phyloP scores from a whole-genome alignment of 2,113 vertebrate genomes.

The Antechinus stuartii region DNA sequence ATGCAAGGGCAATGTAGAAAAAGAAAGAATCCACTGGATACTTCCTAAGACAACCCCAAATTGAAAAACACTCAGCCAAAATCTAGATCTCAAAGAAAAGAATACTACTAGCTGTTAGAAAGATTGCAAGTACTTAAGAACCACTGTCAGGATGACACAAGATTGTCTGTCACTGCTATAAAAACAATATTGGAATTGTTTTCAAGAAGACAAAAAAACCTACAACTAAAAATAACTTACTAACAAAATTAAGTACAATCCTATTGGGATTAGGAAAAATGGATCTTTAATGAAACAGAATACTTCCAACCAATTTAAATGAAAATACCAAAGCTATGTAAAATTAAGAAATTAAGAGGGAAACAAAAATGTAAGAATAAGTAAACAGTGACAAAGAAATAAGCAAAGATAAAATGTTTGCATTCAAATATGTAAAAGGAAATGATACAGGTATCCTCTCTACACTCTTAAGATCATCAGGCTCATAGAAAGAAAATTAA shows the following conservation, averaged over 20 bases:
- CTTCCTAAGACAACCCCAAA: not conserved
- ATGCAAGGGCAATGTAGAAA: not conserved
- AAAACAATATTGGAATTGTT: not conserved
- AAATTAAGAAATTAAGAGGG: not conserved
- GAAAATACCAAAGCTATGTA: not conserved
- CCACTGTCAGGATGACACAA: not conserved
- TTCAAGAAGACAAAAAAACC: not conserved
- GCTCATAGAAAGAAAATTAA: not conserved
- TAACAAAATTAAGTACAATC: not conserved
- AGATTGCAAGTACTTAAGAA: not conserved
- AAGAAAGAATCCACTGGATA: not conserved
- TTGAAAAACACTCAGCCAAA: not conserved
- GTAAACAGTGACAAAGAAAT: not conserved
- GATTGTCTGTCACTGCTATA: not conserved
- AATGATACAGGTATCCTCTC: not conserved
- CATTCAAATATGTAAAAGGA: not conserved
- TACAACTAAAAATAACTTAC: not conserved
- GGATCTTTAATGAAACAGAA: not conserved
- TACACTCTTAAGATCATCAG: not conserved
- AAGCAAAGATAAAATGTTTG: not conserved
- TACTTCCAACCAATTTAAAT: not conserved
- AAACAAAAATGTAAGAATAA: not conserved
- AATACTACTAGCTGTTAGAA: not conserved
- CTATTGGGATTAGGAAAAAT: not conserved
- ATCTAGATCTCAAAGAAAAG: not conserved